Base-by-base conservation (phyloP, 2,797 vertebrate genomes). In the Ambastaia sidthimunki region DNA sequence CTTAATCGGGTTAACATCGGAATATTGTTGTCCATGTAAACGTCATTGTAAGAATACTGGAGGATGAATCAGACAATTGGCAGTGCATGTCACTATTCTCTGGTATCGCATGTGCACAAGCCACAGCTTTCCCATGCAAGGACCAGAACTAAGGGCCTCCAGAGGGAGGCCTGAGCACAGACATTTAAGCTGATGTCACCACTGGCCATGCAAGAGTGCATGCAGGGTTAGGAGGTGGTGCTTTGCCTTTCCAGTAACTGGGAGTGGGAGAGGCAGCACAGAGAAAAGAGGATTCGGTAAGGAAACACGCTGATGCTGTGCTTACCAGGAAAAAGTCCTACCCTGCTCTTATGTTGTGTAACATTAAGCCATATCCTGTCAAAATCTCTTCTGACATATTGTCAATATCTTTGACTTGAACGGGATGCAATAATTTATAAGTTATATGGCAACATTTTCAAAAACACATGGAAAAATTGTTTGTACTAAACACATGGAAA, bases 141-240 rank as follows among this genome's bases (percentile, higher is more conserved):
- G 59, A 66, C 67, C 48, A 72, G 70, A 50, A 48, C 13, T 50
- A 62, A 67, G 48, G 75, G 54, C 62, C 54, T 76, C 66, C 18
- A 73, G 70, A 52, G 78, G 82, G 69, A 73, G 68, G 60, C 15
- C 55, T 19, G 28, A 71, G 65, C 70, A 16, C 80, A 71, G 62
- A 80, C 76, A 74, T 68, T 63, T 66, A 48, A 63, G 74, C 79
- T 84, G 28, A 84, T 79, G 82, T 80, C 83, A 81, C 78, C 80
- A 59, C 31, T 81, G 74, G 76, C 52, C 78, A 79, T 69, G 78
- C 84, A 84, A 52, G 65, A 87, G 44, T 65, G 74, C 31, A 69
- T 78, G n/a, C 37, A 48, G 50, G 79, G 80, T 81, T 62, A 80
- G 48, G 60, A 82, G 65, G 78, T 80, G 72, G 55, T 23, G 63